Evolutionary conservation across 2,888 invertebrate species (phyloP), one percentile per base, ranked within the genome.

Genomic region (Lasioglossum figueresi): DNA sequence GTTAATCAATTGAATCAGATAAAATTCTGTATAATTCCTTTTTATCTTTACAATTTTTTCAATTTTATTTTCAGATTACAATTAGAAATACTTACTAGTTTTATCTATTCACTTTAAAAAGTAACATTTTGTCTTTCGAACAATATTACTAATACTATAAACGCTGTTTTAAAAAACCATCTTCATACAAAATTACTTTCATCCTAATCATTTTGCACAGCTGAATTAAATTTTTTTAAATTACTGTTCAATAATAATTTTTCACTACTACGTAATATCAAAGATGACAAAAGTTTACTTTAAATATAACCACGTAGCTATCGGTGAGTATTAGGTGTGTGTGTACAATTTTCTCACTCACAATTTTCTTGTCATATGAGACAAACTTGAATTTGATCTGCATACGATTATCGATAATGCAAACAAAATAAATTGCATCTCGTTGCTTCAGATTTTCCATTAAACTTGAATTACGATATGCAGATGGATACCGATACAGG

Each of bases 401-500:
- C 12, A 71, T 56, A 23, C 23, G 63, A 27, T 40, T 71, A 31
- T 23, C 12, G 19, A 43, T 19, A 43, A 3, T 59, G 14, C 8
- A 63, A 63, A 76, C 43, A 23, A 31, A 56, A 48, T 34, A 34
- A 63, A 59, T 59, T 43, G 8, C 19, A 68, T 31, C 52, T 6
- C 6, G n/a, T 23, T 23, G 10, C 31, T 72, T 31, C 68, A 63
- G 3, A 31, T 59, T 59, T 16, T n/a, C 19, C 16, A 74, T 56
- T 40, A 37, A 34, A 63, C n/a, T 40, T 45, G 8, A 40, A 76
- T 48, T 31, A 14, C 37, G 43, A 71, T 68, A 68, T 43, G 8
- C 81, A 70, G 79, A 73, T 68, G 52, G 31, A 82, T 66, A 77
- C 37, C 68, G 37, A 37, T 37, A 37, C 37, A 68, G 1, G 23